A percentile compares a stretch with the other conserved stretches of the same genome.
These are phyloP conservation scores for Rhingia rostrata DNA, from an alignment of 2,888 invertebrate species.

Conservation along the genomic window DNA sequence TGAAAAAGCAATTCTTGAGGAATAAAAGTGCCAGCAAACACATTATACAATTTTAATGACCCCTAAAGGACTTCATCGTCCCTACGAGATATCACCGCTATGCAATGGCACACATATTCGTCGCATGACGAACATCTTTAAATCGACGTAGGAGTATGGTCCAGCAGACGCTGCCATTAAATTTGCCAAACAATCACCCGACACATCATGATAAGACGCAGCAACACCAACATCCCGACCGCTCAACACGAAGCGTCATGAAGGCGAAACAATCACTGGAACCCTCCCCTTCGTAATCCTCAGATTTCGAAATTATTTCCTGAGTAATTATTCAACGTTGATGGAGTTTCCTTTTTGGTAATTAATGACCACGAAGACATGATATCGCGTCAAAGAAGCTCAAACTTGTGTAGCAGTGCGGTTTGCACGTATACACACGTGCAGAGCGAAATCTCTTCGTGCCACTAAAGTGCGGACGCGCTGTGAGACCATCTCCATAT, in stretches of 20 bases:
- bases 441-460: not conserved
- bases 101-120: conserved; percentile 5
- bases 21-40: conserved; percentile 46
- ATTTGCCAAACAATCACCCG: conserved; percentile 26
- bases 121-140: conserved; percentile 37
- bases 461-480: conserved; percentile 30
- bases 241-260: too few relatives aligned
- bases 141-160: conserved; percentile 9
- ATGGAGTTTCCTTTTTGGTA: conserved; percentile 58
- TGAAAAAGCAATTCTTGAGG: not conserved
- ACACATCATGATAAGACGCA: conserved; percentile 28
- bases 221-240: conserved; percentile 4
- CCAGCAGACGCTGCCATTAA: conserved; percentile 30
- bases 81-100: conserved; percentile 30
- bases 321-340: conserved; percentile 67
- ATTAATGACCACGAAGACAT: conserved; percentile 61
- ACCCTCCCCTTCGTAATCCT: conserved; percentile 40
- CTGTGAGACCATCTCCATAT: conserved; percentile 12
- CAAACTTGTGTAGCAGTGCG: conserved; percentile 15
- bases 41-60: conserved; percentile 69
- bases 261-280: too few relatives aligned
- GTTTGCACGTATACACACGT: conserved; percentile 1
- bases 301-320: conserved; percentile 71
- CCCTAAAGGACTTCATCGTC: conserved; percentile 33
- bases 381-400: conserved; percentile 38